phyloP scores from a whole-genome alignment of 2,888 invertebrate genomes.

The Globia sparganii region DNA sequence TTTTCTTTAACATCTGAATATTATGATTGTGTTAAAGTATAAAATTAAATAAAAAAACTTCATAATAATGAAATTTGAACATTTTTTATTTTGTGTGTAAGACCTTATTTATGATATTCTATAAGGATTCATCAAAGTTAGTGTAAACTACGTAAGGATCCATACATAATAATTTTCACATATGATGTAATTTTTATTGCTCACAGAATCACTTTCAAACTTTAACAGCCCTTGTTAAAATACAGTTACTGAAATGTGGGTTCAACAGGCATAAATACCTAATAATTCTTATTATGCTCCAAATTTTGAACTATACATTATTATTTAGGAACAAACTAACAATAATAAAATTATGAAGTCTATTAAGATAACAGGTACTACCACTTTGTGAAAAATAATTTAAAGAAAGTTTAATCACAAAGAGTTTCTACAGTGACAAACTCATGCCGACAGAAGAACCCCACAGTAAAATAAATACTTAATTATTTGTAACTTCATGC shows the following conservation, averaged over 20 bases:
- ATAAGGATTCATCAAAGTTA: constrained; percentile 34
- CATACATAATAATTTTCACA: constrained; percentile 12
- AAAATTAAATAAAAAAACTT: constrained; percentile 60
- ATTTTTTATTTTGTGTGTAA: constrained; percentile 47
- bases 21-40: neutral
- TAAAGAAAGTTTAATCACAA: constrained; percentile 83
- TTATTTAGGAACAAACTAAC: constrained; percentile 35
- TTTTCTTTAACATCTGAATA: constrained; percentile 1
- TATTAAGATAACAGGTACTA: constrained; percentile 46
- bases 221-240: constrained; percentile 15
- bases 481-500: constrained; percentile 42
- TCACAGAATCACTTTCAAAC: constrained; percentile 13
- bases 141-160: constrained; percentile 33
- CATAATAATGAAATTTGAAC: constrained; percentile 17
- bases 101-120: constrained; percentile 19
- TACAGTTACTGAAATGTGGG: constrained; percentile 25
- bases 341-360: constrained; percentile 44
- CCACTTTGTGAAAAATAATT: constrained; percentile 66
- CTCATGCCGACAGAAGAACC: constrained; percentile 86
- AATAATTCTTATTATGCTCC: constrained; percentile 24
- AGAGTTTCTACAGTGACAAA: constrained; percentile 88
- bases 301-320: constrained; percentile 20
- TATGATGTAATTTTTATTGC: constrained; percentile 15
- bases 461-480: constrained; percentile 76
- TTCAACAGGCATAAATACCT: constrained; percentile 8